Evolutionary conservation across 2,888 invertebrate genomes (phyloP).

Genomic region (Lymantria dispar): DNA sequence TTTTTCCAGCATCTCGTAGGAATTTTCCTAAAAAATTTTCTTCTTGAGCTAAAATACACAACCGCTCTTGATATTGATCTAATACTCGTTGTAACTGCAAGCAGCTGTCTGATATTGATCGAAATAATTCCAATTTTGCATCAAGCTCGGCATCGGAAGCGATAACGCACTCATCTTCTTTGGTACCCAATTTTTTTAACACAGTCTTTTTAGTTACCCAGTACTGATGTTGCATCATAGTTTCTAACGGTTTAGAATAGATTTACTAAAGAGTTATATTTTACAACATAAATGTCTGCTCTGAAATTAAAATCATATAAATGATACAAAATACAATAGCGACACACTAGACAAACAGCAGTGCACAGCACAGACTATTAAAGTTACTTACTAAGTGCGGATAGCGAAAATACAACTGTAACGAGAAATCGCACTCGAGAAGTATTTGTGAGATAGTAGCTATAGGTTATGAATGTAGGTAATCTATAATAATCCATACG

Average conservation of each 20-base stretch:
- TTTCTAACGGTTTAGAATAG: constrained; percentile 14
- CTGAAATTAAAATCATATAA: too few species aligned
- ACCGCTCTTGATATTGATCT: constrained; percentile 95
- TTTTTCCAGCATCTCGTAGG: constrained; percentile 95
- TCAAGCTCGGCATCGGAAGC: constrained; percentile 98
- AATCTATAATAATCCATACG: too few species aligned
- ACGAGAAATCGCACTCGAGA: too few species aligned
- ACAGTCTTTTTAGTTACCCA: constrained; percentile 99
- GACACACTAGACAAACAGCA: too few species aligned
- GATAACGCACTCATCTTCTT: constrained; percentile 98
- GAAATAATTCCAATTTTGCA: constrained; percentile 96
- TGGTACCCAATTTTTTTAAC: constrained; percentile 95
- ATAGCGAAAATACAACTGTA: too few species aligned
- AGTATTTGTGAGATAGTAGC: too few species aligned
- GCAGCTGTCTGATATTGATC: constrained; percentile 95
- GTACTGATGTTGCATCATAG: constrained; percentile 95
- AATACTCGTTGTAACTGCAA: constrained; percentile 92
- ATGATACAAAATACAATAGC: too few species aligned
- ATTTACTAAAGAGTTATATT: background rate
- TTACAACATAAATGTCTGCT: too few species aligned
- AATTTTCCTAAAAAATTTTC: constrained; percentile 97
- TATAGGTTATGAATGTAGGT: too few species aligned
- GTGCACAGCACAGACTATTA: too few species aligned
- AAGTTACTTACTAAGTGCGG: too few species aligned
- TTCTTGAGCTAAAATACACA: constrained; percentile 96